A percentile compares a stretch with the other conserved stretches of the same genome.
phyloP scores from a whole-genome alignment of 2,113 vertebrate genomes.

The Tursiops truncatus region DNA sequence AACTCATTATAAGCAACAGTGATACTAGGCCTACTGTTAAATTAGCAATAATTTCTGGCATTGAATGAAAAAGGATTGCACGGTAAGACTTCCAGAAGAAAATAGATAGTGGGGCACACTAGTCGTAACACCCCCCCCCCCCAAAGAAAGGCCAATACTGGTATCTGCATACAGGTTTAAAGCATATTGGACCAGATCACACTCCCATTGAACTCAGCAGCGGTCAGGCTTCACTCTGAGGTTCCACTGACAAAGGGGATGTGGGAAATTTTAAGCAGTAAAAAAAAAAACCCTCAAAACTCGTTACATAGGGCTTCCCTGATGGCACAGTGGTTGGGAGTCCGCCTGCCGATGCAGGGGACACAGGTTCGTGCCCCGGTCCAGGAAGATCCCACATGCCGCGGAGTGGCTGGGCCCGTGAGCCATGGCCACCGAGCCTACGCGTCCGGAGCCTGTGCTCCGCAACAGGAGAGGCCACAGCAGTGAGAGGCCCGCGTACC shows the following conservation, averaged over 20 bases:
- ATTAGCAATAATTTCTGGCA: neutral
- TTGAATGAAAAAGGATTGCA: neutral
- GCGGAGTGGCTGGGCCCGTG: too few relatives aligned
- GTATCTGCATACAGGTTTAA: neutral
- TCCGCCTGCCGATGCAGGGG: too few relatives aligned
- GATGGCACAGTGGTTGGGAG: too few relatives aligned
- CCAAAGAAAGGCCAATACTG: neutral
- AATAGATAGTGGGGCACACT: neutral
- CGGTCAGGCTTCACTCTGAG: neutral
- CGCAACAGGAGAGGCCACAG: too few relatives aligned
- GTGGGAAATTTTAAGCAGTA: neutral
- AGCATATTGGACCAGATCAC: neutral
- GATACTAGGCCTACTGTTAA: neutral
- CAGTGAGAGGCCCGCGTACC: too few relatives aligned
- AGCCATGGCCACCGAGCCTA: too few relatives aligned
- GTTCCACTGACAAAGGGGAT: neutral
- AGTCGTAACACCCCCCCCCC: neutral
- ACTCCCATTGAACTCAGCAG: neutral
- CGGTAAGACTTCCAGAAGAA: neutral
- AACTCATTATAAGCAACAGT: neutral
- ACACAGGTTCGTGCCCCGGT: too few relatives aligned
- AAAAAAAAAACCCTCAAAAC: neutral
- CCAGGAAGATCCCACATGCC: too few relatives aligned
- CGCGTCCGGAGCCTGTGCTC: too few relatives aligned
- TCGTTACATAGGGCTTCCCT: neutral